Base-by-base conservation (phyloP, 2,888 invertebrate species). In the Chironomus tentans region DNA sequence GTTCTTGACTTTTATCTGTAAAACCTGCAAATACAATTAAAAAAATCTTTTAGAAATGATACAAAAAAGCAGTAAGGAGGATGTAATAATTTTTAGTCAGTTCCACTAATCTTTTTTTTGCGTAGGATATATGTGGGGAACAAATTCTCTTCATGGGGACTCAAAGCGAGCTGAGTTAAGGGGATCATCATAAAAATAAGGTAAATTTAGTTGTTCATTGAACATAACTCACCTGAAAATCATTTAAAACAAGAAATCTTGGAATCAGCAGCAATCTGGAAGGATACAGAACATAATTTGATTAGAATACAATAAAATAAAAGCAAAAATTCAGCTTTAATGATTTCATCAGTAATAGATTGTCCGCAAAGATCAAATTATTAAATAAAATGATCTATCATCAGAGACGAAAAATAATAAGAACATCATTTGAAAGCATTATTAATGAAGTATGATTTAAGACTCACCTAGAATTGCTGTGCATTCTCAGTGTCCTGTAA, bases 81-180 rank as follows among this genome's bases (percentile, higher is more conserved):
- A n/a, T n/a, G n/a, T 28, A 5, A 62, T 21, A 21, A 18, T 4
- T 62, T 21, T 21, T 22, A 12, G 13, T 65, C 65, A 65, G 24
- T 65, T 21, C 24, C 21, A 48, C 46, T 28, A 46, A 15, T 28
- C 10, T 4, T 50, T 47, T 70, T 73, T 73, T 77, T 71, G 77
- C 77, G 77, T 77, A 77, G 77, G 77, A 70, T 38, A 38, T 76
- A 24, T 56, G 71, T 76, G 74, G 75, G 75, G 74, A 76, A 76
- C 72, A 69, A 73, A 68, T 72, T 77, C 18, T 77, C 77, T 80
- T 81, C 81, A 81, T 78, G 73, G 77, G 70, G 68, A 48, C 77
- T 81, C 81, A 79, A 80, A 81, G 81, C 80, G 81, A 81, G 81
- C 81, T 81, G 80, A 80, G 79, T 80, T 65, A 69, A 38, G 24